Conservation (phyloP, 1,140 invertebrate genomes). For the Helicoverpa zea region DNA sequence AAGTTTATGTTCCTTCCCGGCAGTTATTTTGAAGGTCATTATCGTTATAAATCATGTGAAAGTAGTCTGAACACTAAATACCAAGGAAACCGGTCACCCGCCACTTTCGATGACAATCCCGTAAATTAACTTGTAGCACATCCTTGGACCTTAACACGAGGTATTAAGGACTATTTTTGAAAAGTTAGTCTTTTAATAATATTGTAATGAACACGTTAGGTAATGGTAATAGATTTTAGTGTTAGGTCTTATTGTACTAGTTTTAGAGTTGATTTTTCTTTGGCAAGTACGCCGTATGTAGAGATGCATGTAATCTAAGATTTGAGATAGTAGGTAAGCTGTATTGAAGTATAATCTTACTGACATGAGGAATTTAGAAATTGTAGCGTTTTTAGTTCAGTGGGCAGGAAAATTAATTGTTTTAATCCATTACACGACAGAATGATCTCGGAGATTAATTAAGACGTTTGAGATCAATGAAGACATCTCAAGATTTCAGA, state of each 20-base stretch:
- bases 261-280: slow-evolving; percentile 21
- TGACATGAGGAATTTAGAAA: slow-evolving; percentile 40
- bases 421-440: slow-evolving; percentile 1
- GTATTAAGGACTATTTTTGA: slow-evolving; percentile 10
- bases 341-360: slow-evolving; percentile 22
- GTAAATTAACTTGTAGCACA: slow-evolving; percentile 28
- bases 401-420: not conserved
- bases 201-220: not conserved
- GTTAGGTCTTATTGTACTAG: not conserved
- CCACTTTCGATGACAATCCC: slow-evolving; percentile 39
- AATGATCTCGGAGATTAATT: slow-evolving; percentile 14
- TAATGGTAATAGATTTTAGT: not conserved
- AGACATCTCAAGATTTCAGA: too few relatives aligned
- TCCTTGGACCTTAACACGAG: slow-evolving; percentile 25
- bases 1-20: slow-evolving; percentile 1
- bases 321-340: slow-evolving; percentile 20
- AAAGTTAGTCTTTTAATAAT: not conserved
- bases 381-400: slow-evolving; percentile 17
- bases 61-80: slow-evolving; percentile 29
- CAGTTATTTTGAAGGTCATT: slow-evolving; percentile 32
- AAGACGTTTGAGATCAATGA: not conserved
- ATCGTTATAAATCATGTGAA: slow-evolving; percentile 43
- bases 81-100: slow-evolving; percentile 21
- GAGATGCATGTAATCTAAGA: slow-evolving; percentile 20
- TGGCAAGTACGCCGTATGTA: not conserved